Evolutionary conservation across 2,797 vertebrate genomes (phyloP).

Genomic region (Chrysocyon brachyurus): DNA sequence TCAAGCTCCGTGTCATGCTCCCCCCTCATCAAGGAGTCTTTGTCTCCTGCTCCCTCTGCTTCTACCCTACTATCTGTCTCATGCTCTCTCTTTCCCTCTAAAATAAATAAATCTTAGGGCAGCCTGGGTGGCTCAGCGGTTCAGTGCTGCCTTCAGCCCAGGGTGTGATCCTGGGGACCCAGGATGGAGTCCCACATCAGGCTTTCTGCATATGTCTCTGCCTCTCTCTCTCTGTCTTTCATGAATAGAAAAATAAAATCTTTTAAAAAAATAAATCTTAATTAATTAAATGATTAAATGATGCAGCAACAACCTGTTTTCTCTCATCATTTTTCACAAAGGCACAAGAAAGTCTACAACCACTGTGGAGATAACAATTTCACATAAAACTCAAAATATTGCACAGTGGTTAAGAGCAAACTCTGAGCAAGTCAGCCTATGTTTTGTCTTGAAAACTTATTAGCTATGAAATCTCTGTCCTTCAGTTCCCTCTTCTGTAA

Average conservation of each 20-base stretch:
- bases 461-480: not conserved
- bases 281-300: not conserved
- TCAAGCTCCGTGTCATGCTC: not conserved
- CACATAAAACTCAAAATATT: not conserved
- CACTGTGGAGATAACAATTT: not conserved
- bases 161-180: too few relatives aligned
- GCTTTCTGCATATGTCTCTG: too few relatives aligned
- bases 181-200: too few relatives aligned
- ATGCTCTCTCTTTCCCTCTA: not conserved
- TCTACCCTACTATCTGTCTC: not conserved
- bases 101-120: not conserved
- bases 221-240: too few relatives aligned
- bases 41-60: not conserved
- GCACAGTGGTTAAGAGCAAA: not conserved
- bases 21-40: not conserved
- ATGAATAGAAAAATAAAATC: not conserved
- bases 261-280: not conserved
- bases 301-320: not conserved
- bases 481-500: not conserved
- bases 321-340: not conserved
- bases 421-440: not conserved
- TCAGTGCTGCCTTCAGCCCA: too few relatives aligned
- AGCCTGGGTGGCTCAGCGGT: too few relatives aligned
- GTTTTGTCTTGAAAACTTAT: slow-evolving; percentile 16
- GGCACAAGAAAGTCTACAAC: not conserved